Base-by-base conservation (phyloP, 1,140 invertebrate species). In the Camponotus floridanus region DNA sequence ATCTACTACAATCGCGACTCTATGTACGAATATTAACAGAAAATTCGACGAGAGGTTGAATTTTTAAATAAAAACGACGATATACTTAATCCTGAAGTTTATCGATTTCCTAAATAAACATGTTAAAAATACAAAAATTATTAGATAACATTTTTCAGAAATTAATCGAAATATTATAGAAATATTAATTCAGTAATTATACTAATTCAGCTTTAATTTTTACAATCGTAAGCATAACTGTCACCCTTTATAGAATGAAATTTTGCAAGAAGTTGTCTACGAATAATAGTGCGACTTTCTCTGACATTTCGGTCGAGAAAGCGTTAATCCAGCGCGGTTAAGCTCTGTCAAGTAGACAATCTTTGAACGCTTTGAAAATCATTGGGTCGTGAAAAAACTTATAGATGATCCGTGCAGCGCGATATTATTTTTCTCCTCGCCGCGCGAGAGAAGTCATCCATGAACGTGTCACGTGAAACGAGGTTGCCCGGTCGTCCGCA, bases 401-500 rank as follows among this genome's bases (percentile, higher is more conserved):
- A 74, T 73, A 84, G 51, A 88, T 64, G 80, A 71, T 55, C 21
- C 13, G 6, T 18, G 11, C 6, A 7, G 6, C 39, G 13, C 71
- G 7, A 48, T 21, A 59, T 11, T 31, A n/a, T 67, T 9, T 26
- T 13, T 21, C 5, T 9, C 2, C 1, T 26, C 15, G 51, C 36
- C n/a, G 1, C 42, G 55, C 8, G 13, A 79, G 8, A 59, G 48
- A 74, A 88, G 57, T 62, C 33, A n/a, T 68, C 45, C 18, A 88
- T 84, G 89, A 59, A 61, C 15, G n/a, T 61, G 21, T 42, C 78
- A 26, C 42, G 42, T 8, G 39, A 62, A 31, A 45, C 0, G 31
- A 84, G 26, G 11, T 48, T n/a, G 57, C 6, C n/a, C 31, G 26
- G 42, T 76, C 68, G 48, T 2, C 94, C 95, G 94, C 94, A 94